These are phyloP conservation scores for Platycheirus rosarum DNA, from an alignment of 2,888 invertebrate species.

Conservation along the genomic window DNA sequence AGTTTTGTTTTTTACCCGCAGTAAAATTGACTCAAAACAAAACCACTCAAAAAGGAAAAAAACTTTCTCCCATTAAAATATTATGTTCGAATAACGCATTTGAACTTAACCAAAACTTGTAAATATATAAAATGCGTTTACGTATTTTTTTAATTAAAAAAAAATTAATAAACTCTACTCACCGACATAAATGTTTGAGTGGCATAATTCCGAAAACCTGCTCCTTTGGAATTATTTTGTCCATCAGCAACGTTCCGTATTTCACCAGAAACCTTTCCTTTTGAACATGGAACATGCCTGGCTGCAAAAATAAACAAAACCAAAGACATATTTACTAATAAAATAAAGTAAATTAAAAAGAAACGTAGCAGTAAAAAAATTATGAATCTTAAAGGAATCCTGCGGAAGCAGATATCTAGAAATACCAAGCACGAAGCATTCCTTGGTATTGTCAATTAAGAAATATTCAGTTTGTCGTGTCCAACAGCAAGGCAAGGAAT, in stretches of 20 bases:
- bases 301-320: constrained; percentile 22
- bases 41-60: constrained; percentile 8
- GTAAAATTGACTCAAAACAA: background rate
- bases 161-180: constrained; percentile 74
- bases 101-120: background rate
- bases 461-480: constrained; percentile 49
- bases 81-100: background rate
- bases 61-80: too few relatives aligned
- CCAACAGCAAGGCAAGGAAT: constrained; percentile 6
- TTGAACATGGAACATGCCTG: constrained; percentile 70
- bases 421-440: background rate
- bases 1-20: background rate
- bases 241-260: constrained; percentile 80
- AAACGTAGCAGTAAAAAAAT: too few relatives aligned
- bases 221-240: constrained; percentile 80
- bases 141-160: background rate
- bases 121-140: too few relatives aligned
- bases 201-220: constrained; percentile 84
- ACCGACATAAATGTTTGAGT: constrained; percentile 88
- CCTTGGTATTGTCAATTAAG: constrained; percentile 26
- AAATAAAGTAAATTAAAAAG: constrained; percentile 22
- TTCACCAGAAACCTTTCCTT: constrained; percentile 80
- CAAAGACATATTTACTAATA: constrained; percentile 39
- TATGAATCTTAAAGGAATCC: constrained; percentile 3
- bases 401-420: background rate